Conservation (phyloP, 2,113 vertebrate species). For the Ailurus styani region DNA sequence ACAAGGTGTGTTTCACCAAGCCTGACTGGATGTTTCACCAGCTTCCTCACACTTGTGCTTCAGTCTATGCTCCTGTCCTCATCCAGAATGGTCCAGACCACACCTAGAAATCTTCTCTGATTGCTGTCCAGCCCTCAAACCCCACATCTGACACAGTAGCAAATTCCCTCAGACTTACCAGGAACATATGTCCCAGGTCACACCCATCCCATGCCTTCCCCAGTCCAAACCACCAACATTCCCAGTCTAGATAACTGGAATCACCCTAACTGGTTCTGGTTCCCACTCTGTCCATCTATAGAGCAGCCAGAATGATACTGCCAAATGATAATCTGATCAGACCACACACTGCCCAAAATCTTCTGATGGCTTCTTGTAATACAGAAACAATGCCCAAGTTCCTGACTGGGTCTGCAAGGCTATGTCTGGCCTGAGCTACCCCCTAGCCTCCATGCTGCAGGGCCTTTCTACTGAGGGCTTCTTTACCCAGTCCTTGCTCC, state of each 20-base stretch:
- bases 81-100: background rate
- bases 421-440: background rate
- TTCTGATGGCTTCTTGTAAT: background rate
- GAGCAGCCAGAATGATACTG: background rate
- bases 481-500: background rate
- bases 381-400: background rate
- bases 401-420: background rate
- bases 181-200: background rate
- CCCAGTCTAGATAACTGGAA: background rate
- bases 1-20: too few relatives aligned
- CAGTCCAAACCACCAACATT: background rate
- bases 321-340: background rate
- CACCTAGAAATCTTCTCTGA: background rate
- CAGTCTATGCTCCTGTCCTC: background rate
- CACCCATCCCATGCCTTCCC: background rate
- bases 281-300: background rate
- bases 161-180: background rate
- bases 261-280: rapidly evolving
- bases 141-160: background rate
- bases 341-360: background rate
- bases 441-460: background rate
- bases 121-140: background rate
- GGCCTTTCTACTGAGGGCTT: too few relatives aligned
- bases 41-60: background rate
- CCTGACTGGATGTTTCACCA: background rate